phyloP scores from a whole-genome alignment of 2,797 vertebrate genomes.

The Anguilla obscura region DNA sequence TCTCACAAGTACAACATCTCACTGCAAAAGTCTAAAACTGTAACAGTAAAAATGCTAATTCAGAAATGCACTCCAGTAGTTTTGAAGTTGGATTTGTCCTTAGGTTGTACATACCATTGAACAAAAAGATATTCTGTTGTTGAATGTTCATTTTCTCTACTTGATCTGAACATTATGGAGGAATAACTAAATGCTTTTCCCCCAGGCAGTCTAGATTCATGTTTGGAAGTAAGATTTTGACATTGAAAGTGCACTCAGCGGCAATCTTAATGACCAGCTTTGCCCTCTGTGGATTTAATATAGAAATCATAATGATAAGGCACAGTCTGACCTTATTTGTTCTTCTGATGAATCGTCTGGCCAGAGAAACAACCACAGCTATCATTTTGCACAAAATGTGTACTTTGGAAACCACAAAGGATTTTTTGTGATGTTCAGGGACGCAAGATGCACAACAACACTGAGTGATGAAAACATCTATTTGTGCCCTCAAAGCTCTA shows the following conservation, averaged over 20 bases:
- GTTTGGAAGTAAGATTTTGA: not conserved
- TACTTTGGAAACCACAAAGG: not conserved
- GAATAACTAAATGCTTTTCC: slow-evolving; percentile 2
- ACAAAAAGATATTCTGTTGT: not conserved
- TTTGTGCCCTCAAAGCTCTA: not conserved
- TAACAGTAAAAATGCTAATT: no score
- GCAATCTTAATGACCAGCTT: not conserved
- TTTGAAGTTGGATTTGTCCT: not conserved
- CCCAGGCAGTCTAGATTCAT: not conserved
- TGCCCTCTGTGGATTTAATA: slow-evolving; percentile 23
- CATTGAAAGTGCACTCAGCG: slow-evolving; percentile 1
- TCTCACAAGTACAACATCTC: no score
- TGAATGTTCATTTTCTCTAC: not conserved
- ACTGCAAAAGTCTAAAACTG: no score
- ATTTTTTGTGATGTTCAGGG: not conserved
- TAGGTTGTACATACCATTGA: not conserved
- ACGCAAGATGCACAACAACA: not conserved
- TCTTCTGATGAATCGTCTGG: slow-evolving; percentile 22
- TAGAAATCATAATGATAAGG: slow-evolving; percentile 38
- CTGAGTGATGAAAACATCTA: not conserved
- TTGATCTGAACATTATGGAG: not conserved
- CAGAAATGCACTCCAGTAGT: no score
- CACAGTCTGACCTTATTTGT: slow-evolving; percentile 28
- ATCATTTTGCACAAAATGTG: not conserved
- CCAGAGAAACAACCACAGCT: slow-evolving; percentile 8